phyloP scores from a whole-genome alignment of 1,140 invertebrate species.

The Lerema accius region DNA sequence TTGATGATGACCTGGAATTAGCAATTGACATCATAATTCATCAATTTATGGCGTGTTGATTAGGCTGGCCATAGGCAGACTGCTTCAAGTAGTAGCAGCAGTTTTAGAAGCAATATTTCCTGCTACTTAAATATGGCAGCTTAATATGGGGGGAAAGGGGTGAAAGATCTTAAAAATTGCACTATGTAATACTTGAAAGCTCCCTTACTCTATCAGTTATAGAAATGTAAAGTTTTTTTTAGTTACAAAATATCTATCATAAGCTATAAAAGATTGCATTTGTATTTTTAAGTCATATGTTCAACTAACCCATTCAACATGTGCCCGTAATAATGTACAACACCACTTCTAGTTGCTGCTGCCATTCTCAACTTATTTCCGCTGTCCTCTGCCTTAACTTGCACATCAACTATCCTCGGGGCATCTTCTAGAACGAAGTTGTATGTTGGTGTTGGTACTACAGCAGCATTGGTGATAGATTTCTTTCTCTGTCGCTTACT shows the following conservation, averaged over 20 bases:
- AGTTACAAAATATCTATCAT: no score
- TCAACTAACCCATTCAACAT: conserved; percentile 87
- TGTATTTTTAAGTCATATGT: conserved; percentile 12
- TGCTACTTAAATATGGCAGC: no score
- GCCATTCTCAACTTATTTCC: conserved; percentile 80
- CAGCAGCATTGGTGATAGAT: conserved; percentile 40
- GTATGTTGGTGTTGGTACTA: conserved; percentile 65
- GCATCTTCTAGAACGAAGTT: conserved; percentile 87
- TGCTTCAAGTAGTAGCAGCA: no score
- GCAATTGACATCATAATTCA: conserved; percentile 14
- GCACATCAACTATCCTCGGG: conserved; percentile 81
- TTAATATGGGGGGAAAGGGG: no score
- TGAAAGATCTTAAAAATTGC: no score
- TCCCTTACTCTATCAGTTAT: no score
- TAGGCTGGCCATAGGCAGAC: no score
- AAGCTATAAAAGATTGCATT: no score
- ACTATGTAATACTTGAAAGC: no score
- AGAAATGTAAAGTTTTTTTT: no score
- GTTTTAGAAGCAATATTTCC: no score
- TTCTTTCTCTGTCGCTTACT: conserved; percentile 58
- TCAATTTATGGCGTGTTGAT: no score
- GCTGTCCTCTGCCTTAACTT: conserved; percentile 73
- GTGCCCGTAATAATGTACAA: conserved; percentile 90
- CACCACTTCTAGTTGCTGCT: conserved; percentile 88
- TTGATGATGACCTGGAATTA: conserved; percentile 82